Evolutionary conservation across 2,888 invertebrate species (phyloP), one percentile per base, ranked within the genome.

Genomic region (Hypena proboscidalis): DNA sequence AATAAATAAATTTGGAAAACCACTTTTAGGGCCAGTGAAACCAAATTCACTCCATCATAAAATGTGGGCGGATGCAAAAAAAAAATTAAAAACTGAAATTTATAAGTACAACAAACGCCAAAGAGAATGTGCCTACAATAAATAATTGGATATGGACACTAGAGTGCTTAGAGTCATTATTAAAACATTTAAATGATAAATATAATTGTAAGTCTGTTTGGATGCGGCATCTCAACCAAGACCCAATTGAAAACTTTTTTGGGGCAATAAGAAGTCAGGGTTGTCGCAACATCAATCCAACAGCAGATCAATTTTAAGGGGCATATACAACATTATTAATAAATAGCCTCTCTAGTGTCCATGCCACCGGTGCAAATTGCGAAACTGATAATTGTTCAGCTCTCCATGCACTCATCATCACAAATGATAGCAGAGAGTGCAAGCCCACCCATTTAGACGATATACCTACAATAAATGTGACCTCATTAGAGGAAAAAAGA

Each of bases 61-160:
- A 25, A 7, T 25, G 5, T 25, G 25, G 25, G 11, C 10, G 7
- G 11, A 25, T 7, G 5, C 3, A 5, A 4, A 11, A 11, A 10
- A 10, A 1, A 6, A 11, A 6, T 1, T 25, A 2, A 25, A 11
- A 11, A 6, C 25, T 11, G 25, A 25, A 10, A 11, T 25, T 9
- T 6, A 9, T 25, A 1, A 7, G 11, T 11, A 5, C 4, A n/a
- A n/a, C 11, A 4, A 25, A 11, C 11, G 25, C 11, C 10, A 11
- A 10, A 11, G 8, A 10, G 7, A 30, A 11, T 4, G 39, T 44
- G 9, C 32, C 44, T 4, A 33, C 36, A 1, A 21, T 38, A 2
- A 15, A 26, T 0, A 33, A 38, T 6, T 38, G 44, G 29, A 13
- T 44, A 3, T 35, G 42, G 8, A 35, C 45, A 27, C 31, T 22